phyloP scores from a whole-genome alignment of 2,888 invertebrate genomes.

The Cantharis rustica region DNA sequence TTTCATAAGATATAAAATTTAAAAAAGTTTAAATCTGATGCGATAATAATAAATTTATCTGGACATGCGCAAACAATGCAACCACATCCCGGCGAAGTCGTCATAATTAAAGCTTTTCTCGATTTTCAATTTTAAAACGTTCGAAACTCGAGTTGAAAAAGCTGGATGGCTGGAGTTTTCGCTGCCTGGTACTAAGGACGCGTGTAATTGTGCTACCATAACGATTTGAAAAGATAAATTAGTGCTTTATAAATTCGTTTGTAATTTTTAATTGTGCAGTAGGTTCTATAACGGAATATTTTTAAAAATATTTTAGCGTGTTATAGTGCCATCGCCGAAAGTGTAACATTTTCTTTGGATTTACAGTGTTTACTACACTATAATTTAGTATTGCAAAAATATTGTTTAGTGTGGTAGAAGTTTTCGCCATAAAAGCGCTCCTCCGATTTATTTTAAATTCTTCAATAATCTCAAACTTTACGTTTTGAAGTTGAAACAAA shows the following conservation, averaged over 20 bases:
- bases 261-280: not conserved
- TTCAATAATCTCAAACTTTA: not conserved
- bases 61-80: constrained; percentile 51
- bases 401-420: not conserved
- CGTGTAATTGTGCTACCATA: constrained; percentile 17
- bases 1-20: not conserved
- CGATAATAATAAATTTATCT: not conserved
- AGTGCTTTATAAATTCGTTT: constrained; percentile 6
- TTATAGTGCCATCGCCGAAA: constrained; percentile 8
- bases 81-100: constrained; percentile 38
- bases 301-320: constrained; percentile 6
- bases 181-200: constrained; percentile 48
- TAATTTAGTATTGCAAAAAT: not conserved
- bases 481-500: constrained; percentile 11
- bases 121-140: constrained; percentile 50
- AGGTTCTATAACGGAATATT: constrained; percentile 9
- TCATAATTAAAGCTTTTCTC: constrained; percentile 37
- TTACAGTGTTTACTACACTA: not conserved
- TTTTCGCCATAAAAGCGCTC: not conserved
- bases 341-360: not conserved
- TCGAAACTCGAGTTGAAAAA: constrained; percentile 53
- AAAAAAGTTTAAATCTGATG: not conserved
- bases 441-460: not conserved
- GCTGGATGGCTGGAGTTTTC: constrained; percentile 62
- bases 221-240: constrained; percentile 11